These are phyloP conservation scores for Agrypnia vestita DNA, from an alignment of 1,140 invertebrate species.

Conservation along the genomic window DNA sequence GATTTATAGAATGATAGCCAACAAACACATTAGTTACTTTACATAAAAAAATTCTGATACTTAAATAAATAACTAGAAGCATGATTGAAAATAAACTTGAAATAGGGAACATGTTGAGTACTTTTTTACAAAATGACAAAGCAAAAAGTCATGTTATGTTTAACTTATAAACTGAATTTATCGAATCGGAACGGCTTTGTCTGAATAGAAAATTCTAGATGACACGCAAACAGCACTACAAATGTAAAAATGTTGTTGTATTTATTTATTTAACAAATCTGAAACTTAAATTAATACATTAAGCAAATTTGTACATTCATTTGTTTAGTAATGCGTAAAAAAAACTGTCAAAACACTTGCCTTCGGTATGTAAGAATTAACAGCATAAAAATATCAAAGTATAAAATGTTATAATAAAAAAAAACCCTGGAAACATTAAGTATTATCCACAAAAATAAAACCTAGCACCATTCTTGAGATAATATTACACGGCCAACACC, in stretches of 20 bases:
- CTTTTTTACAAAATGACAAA: too few species aligned
- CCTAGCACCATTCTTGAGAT: constrained; percentile 47
- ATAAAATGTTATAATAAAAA: constrained; percentile 45
- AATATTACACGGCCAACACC: constrained; percentile 9
- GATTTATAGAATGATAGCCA: too few species aligned
- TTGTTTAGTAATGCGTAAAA: constrained; percentile 11
- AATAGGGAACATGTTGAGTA: too few species aligned
- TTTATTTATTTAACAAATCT: neutral
- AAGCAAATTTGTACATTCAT: constrained; percentile 18
- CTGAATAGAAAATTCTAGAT: constrained; percentile 19
- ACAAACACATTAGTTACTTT: too few species aligned
- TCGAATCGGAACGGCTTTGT: constrained; percentile 10
- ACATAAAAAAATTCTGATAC: too few species aligned
- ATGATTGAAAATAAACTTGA: too few species aligned
- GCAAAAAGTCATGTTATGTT: neutral
- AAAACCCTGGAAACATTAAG: constrained; percentile 49
- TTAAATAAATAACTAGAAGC: too few species aligned
- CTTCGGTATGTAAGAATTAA: constrained; percentile 17
- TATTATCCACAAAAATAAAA: constrained; percentile 42
- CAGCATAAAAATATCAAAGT: constrained; percentile 45
- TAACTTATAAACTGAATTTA: neutral
- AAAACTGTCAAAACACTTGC: constrained; percentile 4
- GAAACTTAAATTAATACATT: constrained; percentile 4
- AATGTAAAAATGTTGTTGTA: neutral
- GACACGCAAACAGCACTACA: neutral